Conservation (phyloP, 1,140 invertebrate species). For the Trissolcus basalis region DNA sequence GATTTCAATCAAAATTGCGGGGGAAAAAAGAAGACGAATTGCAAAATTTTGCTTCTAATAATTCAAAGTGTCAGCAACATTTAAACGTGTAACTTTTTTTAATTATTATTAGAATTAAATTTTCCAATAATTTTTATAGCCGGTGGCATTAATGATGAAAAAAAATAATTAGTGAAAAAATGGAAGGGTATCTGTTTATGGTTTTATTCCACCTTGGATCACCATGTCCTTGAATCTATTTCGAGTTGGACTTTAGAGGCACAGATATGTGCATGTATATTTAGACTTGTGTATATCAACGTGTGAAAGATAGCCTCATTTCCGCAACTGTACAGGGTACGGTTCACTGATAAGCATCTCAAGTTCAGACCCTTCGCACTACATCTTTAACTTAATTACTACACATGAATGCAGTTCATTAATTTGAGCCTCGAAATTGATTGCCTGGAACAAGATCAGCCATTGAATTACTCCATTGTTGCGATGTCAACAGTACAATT, state of each 20-base stretch:
- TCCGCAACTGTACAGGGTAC: slow-evolving; percentile 19
- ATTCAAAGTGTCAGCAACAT: no score
- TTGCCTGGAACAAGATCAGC: slow-evolving; percentile 11
- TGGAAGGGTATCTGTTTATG: slow-evolving; percentile 8
- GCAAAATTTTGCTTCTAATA: no score
- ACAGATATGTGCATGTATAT: slow-evolving; percentile 6
- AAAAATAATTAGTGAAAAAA: background rate
- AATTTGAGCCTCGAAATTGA: slow-evolving; percentile 24
- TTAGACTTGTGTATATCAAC: slow-evolving; percentile 15
- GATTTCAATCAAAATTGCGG: no score
- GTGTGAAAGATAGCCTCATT: slow-evolving; percentile 47
- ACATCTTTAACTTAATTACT: slow-evolving; percentile 43
- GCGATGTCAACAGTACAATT: no score
- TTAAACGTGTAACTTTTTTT: no score
- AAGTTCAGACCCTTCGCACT: slow-evolving; percentile 53
- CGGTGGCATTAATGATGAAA: no score
- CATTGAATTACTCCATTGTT: background rate
- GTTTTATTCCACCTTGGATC: slow-evolving; percentile 40
- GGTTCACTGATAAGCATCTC: slow-evolving; percentile 33
- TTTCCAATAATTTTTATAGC: no score
- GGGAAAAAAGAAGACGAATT: no score
- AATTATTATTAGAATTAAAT: no score
- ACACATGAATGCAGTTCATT: slow-evolving; percentile 37
- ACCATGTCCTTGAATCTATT: slow-evolving; percentile 69
- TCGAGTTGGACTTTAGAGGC: slow-evolving; percentile 56